Conservation (phyloP, 2,113 vertebrate species). For the Arothron firmamentum region DNA sequence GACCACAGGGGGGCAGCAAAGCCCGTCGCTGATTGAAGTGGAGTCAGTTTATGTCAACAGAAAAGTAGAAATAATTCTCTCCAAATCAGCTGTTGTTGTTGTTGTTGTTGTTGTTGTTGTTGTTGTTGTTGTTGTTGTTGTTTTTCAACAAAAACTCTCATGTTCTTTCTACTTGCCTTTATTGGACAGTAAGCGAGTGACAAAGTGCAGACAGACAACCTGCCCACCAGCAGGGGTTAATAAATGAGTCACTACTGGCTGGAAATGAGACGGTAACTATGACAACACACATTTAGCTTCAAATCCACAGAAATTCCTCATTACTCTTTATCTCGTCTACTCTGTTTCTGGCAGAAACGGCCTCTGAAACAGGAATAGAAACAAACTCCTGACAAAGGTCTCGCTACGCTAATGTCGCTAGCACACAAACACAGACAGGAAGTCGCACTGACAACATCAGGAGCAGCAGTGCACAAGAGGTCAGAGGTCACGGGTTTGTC, state of each 20-base stretch:
- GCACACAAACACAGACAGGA: slow-evolving; percentile 35
- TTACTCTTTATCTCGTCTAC: not conserved
- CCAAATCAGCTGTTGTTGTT: not conserved
- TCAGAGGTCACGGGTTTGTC: slow-evolving; percentile 16
- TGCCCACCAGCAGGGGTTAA: not conserved
- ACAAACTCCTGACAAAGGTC: not conserved
- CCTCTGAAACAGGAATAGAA: slow-evolving; percentile 5
- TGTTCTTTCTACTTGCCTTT: slow-evolving; percentile 56
- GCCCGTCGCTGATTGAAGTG: no score
- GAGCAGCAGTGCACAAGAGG: slow-evolving; percentile 14
- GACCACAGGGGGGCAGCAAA: no score
- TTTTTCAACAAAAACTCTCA: not conserved
- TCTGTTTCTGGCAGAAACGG: slow-evolving; percentile 8
- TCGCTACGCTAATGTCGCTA: slow-evolving; percentile 25
- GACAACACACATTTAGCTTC: not conserved
- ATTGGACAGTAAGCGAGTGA: slow-evolving; percentile 60
- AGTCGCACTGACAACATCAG: slow-evolving; percentile 54
- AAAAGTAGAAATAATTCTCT: no score
- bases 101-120: not conserved
- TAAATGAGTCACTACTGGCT: slow-evolving; percentile 27
- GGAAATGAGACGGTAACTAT: slow-evolving; percentile 4
- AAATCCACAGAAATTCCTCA: no score
- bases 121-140: not conserved
- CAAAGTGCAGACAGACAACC: slow-evolving; percentile 5
- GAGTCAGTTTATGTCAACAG: no score